A percentile compares a stretch with the other conserved stretches of the same genome.
Conservation (phyloP, 2,797 vertebrate genomes). For the Crocidura indochinensis region DNA sequence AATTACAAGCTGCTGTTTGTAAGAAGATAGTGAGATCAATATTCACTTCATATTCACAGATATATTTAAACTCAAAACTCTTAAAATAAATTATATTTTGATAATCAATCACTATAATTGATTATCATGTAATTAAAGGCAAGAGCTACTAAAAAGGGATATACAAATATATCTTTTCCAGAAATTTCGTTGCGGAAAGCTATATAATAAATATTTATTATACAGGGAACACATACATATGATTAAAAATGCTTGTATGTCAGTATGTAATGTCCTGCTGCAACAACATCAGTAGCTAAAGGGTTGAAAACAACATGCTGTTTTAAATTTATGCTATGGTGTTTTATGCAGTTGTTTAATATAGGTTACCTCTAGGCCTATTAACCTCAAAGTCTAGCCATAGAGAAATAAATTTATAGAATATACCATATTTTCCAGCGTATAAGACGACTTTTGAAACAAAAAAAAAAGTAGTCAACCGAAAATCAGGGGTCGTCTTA, state of each 20-base stretch:
- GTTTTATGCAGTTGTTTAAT: not conserved
- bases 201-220: not conserved
- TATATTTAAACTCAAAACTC: not conserved
- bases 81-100: not conserved
- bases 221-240: no score
- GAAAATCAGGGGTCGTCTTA: no score
- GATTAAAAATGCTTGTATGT: not conserved
- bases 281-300: not conserved
- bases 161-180: not conserved
- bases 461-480: no score
- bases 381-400: not conserved
- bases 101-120: not conserved
- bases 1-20: not conserved
- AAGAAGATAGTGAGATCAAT: not conserved
- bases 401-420: not conserved
- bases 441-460: no score
- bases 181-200: not conserved
- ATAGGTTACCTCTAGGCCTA: not conserved
- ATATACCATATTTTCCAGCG: no score
- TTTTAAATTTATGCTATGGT: not conserved
- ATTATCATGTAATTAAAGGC: not conserved
- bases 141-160: not conserved
- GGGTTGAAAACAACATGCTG: not conserved
- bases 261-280: not conserved
- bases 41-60: not conserved